Conservation (phyloP, 2,113 vertebrate genomes). For the Bufo gargarizans region DNA sequence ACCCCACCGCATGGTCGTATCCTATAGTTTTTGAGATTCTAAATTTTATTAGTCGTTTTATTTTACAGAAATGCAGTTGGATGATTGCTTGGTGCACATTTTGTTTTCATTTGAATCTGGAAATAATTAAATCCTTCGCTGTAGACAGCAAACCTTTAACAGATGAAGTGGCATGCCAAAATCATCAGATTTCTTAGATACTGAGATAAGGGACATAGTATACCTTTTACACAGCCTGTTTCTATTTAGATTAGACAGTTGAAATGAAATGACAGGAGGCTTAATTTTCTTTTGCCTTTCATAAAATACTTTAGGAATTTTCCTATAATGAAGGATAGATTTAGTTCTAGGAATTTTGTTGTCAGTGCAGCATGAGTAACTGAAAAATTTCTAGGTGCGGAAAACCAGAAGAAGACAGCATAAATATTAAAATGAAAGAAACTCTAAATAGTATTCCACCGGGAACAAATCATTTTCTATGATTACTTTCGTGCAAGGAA, state of each 20-base stretch:
- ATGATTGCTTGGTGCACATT: conserved; percentile 22
- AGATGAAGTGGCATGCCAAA: conserved; percentile 34
- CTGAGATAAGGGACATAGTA: conserved; percentile 33
- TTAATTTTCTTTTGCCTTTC: conserved; percentile 32
- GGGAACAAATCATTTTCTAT: not conserved
- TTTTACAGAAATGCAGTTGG: not conserved
- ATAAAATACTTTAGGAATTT: not conserved
- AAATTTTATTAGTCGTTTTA: not conserved
- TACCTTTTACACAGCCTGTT: conserved; percentile 32
- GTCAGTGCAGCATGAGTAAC: not conserved
- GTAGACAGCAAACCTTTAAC: conserved; percentile 33
- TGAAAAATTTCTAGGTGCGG: not conserved
- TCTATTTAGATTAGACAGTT: conserved; percentile 37
- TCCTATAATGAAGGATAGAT: not conserved
- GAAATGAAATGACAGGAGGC: conserved; percentile 27
- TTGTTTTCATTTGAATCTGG: conserved; percentile 34
- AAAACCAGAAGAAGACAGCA: not conserved
- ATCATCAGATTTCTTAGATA: conserved; percentile 39
- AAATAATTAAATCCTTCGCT: conserved; percentile 31
- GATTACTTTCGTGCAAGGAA: not conserved
- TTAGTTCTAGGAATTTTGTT: not conserved
- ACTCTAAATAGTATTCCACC: not conserved
- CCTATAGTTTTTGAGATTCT: not conserved
- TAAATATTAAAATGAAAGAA: not conserved
- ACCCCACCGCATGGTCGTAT: too few species aligned